These are phyloP conservation scores for Takifugu rubripes DNA, from an alignment of 2,797 vertebrate species.

Conservation along the genomic window DNA sequence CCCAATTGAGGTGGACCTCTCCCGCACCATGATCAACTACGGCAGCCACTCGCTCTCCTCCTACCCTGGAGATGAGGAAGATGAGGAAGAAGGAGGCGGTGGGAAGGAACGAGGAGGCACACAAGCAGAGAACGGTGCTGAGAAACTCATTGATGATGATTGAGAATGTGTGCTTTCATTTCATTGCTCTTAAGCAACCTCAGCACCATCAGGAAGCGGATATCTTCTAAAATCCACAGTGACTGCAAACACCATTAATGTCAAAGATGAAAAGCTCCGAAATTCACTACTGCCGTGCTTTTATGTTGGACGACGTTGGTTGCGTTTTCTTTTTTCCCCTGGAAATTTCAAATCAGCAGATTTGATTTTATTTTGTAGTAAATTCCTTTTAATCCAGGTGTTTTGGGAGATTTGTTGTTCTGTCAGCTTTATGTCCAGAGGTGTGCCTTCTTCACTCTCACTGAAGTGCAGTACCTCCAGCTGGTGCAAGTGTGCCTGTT, in stretches of 20 bases:
- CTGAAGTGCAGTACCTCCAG: conserved; percentile 7
- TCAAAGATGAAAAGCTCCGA: conserved; percentile 19
- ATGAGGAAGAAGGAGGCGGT: conserved; percentile 54
- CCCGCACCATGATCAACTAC: conserved; percentile 91
- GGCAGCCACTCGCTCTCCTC: conserved; percentile 80
- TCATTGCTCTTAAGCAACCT: too few relatives aligned
- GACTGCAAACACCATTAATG: conserved; percentile 3
- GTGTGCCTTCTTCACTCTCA: conserved; percentile 51
- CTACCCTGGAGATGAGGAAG: conserved; percentile 78
- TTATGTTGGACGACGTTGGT: not conserved
- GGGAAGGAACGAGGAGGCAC: not conserved
- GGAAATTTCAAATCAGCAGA: conserved; percentile 7
- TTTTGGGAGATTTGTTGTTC: too few relatives aligned
- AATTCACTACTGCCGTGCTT: conserved; percentile 24
- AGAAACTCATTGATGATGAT: conserved; percentile 79
- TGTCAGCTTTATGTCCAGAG: not conserved
- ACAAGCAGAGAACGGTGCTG: conserved; percentile 73
- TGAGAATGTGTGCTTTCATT: conserved; percentile 53
- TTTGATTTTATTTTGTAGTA: not conserved
- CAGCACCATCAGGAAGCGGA: not conserved
- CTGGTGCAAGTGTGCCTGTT: conserved; percentile 1
- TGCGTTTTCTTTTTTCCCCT: conserved; percentile 4
- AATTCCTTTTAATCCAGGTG: too few relatives aligned
- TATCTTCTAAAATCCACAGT: not conserved
- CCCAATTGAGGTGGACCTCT: conserved; percentile 97